Conservation (phyloP, 2,797 vertebrate genomes). For the Smutsia temminckii region DNA sequence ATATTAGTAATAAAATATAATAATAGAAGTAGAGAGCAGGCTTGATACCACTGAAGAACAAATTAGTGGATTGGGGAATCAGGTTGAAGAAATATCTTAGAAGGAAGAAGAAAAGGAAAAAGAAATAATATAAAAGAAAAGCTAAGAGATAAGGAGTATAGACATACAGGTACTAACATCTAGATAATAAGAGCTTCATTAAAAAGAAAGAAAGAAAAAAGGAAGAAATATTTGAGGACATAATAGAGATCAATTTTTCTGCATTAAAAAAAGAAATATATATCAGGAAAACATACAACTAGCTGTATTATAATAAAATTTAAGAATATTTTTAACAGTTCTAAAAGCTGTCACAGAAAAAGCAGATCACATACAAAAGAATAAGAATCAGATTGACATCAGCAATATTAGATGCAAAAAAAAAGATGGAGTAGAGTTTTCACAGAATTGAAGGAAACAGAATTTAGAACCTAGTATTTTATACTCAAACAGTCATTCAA, state of each 20-base stretch:
- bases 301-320: neutral
- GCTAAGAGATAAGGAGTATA: neutral
- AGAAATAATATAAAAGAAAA: neutral
- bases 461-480: neutral
- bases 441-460: slow-evolving; percentile 5
- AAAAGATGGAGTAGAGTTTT: neutral
- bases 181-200: neutral
- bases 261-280: neutral
- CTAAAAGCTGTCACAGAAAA: slow-evolving; percentile 1
- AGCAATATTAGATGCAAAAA: neutral
- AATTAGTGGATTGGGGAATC: neutral
- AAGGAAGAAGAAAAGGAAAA: neutral
- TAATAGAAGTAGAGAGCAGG: neutral
- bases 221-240: neutral
- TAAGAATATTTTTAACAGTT: neutral
- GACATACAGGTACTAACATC: neutral
- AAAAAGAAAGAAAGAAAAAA: neutral
- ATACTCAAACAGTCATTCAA: slow-evolving; percentile 4
- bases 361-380: neutral
- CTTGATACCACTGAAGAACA: neutral
- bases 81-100: neutral
- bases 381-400: neutral
- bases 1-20: neutral
- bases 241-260: neutral
- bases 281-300: neutral